These are phyloP conservation scores for Chlamydotis undulata DNA, from an alignment of 2,113 vertebrate genomes.

Conservation along the genomic window DNA sequence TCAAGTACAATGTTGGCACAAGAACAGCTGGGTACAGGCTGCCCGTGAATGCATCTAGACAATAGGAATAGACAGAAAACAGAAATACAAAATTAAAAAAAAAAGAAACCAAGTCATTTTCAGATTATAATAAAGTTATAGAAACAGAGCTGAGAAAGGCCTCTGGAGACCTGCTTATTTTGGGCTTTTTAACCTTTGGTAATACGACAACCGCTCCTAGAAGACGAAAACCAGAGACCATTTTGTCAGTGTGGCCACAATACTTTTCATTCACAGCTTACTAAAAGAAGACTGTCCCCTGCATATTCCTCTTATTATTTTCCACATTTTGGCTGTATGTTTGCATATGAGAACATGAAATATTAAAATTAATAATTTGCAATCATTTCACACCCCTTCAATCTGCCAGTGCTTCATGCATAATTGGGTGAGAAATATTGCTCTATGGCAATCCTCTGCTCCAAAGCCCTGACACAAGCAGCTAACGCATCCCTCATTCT, in stretches of 20 bases:
- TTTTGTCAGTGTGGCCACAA: neutral
- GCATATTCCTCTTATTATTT: neutral
- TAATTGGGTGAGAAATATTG: neutral
- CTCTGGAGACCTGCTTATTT: neutral
- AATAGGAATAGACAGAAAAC: constrained; percentile 36
- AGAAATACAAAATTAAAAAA: neutral
- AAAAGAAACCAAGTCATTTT: constrained; percentile 3
- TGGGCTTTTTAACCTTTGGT: neutral
- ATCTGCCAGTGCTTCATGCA: neutral
- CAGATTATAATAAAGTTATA: constrained; percentile 23
- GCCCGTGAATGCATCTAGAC: constrained; percentile 48
- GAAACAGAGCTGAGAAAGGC: neutral
- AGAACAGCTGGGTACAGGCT: constrained; percentile 47
- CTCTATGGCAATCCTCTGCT: neutral
- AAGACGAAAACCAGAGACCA: constrained; percentile 1
- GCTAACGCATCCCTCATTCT: neutral
- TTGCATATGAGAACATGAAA: neutral
- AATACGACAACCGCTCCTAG: neutral
- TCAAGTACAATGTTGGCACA: constrained; percentile 59
- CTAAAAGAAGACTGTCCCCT: neutral
- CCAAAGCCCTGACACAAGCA: neutral
- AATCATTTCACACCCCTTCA: neutral
- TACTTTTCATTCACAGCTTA: neutral
- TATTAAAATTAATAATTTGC: constrained; percentile 3
- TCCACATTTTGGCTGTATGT: neutral